A percentile compares a stretch with the other conserved stretches of the same genome.
Conservation (phyloP, 2,113 vertebrate species). For the Erythrocercus mccallii region DNA sequence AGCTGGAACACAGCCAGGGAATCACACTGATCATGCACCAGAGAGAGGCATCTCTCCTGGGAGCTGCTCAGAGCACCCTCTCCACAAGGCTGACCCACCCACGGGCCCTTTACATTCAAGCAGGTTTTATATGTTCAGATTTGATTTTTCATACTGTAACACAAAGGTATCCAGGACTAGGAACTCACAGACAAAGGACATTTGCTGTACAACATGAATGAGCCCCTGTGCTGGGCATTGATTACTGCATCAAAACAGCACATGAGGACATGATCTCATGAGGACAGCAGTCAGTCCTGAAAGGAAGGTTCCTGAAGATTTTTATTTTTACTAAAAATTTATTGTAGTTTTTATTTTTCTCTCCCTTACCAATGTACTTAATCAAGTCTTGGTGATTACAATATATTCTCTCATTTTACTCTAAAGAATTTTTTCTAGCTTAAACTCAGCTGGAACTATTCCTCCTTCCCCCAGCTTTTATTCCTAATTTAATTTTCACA, state of each 20-base stretch:
- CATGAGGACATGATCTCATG: background rate
- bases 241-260: background rate
- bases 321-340: background rate
- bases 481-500: slow-evolving; percentile 15
- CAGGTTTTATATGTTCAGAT: accelerated
- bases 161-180: background rate
- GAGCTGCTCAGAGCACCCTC: background rate
- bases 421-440: background rate
- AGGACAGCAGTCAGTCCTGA: background rate
- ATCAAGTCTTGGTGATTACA: background rate
- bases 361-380: background rate
- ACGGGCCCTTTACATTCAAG: no score
- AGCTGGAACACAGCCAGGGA: background rate
- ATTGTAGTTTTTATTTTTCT: background rate
- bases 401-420: background rate
- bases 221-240: background rate
- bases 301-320: background rate
- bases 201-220: accelerated
- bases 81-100: background rate
- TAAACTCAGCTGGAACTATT: background rate
- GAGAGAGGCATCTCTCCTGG: background rate
- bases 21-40: background rate
- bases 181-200: background rate
- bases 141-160: background rate
- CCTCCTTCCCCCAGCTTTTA: background rate